Conservation (phyloP, 2,888 invertebrate species). For the Drosophila hawaiiensis region DNA sequence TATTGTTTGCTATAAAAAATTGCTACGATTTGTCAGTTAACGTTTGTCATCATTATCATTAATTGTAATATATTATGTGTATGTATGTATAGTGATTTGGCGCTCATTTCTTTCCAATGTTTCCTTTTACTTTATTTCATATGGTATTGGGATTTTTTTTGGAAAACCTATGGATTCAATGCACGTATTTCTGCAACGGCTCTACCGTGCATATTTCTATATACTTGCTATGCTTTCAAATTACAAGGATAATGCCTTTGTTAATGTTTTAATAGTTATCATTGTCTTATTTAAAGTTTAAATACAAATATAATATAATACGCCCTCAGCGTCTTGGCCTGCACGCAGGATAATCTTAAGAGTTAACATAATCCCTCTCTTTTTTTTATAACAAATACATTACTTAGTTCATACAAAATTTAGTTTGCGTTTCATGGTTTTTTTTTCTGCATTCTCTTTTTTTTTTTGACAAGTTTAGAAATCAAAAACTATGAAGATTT, state of each 20-base stretch:
- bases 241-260: constrained; percentile 26
- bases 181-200: constrained; percentile 18
- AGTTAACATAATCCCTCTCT: constrained; percentile 40
- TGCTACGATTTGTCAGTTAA: constrained; percentile 51
- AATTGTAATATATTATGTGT: constrained; percentile 7
- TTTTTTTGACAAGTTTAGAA: constrained; percentile 21
- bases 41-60: constrained; percentile 1
- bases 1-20: constrained; percentile 26
- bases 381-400: constrained; percentile 18
- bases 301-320: constrained; percentile 45
- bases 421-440: constrained; percentile 10
- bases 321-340: constrained; percentile 33
- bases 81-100: constrained; percentile 58
- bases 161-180: constrained; percentile 24
- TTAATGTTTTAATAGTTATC: constrained; percentile 52
- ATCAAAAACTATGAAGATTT: constrained; percentile 25
- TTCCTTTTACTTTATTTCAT: constrained; percentile 3
- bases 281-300: constrained; percentile 41
- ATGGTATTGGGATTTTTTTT: constrained; percentile 12
- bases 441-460: background rate
- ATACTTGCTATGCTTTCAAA: constrained; percentile 27
- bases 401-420: constrained; percentile 20
- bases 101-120: constrained; percentile 22
- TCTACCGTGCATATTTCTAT: constrained; percentile 33
- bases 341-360: constrained; percentile 18